phyloP scores from a whole-genome alignment of 2,797 vertebrate species.

The Gambusia yucatana region DNA sequence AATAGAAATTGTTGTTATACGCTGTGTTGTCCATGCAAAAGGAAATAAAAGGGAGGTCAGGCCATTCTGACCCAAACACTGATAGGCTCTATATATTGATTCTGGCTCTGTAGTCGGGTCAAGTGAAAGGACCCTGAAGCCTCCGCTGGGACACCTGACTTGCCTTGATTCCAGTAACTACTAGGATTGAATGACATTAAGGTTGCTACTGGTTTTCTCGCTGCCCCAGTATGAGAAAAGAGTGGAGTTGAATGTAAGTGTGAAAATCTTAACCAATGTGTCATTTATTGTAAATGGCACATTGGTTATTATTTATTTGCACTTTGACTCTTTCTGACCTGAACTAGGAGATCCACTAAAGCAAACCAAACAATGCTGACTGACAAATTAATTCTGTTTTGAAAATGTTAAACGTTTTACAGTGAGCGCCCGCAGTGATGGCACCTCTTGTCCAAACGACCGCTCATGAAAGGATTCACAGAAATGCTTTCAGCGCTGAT shows the following conservation, averaged over 20 bases:
- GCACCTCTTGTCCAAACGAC: neutral
- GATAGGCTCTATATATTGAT: neutral
- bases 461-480: neutral
- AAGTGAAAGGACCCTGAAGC: slow-evolving; percentile 6
- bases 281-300: neutral
- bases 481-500: neutral
- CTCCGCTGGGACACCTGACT: neutral
- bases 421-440: neutral
- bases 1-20: neutral
- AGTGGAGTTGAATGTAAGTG: neutral
- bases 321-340: neutral
- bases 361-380: neutral
- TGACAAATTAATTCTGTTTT: neutral
- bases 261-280: neutral
- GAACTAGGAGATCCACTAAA: neutral
- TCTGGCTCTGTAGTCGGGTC: slow-evolving; percentile 9
- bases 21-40: neutral
- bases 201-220: neutral
- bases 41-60: neutral
- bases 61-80: neutral
- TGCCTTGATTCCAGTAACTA: neutral
- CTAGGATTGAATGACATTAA: neutral
- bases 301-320: neutral
- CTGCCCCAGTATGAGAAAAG: neutral
- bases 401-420: neutral